A percentile compares a stretch with the other conserved stretches of the same genome.
phyloP scores from a whole-genome alignment of 2,113 vertebrate genomes.

The Myiopsitta monachus region DNA sequence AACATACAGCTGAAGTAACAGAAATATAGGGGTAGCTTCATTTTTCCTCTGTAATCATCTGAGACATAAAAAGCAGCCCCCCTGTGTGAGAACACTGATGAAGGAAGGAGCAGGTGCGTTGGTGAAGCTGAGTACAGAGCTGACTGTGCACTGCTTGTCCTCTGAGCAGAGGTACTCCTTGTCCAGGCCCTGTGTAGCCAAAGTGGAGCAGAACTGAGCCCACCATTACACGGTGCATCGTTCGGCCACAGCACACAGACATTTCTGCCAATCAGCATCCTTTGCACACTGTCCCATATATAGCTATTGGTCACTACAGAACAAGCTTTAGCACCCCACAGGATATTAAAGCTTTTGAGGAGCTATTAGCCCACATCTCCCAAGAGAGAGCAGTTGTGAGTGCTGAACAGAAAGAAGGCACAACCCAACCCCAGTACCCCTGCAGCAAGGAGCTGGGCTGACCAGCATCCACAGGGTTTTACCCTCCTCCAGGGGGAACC shows the following conservation, averaged over 20 bases:
- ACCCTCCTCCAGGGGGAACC: not conserved
- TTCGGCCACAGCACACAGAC: not conserved
- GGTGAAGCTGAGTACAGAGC: not conserved
- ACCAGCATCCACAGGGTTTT: not conserved
- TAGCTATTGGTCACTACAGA: not conserved
- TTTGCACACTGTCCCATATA: not conserved
- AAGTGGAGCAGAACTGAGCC: not conserved
- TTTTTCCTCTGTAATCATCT: not conserved
- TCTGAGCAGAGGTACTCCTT: not conserved
- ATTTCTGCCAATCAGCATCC: not conserved
- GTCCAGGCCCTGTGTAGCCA: rapidly evolving
- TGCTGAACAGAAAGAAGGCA: rapidly evolving
- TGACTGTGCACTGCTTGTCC: not conserved
- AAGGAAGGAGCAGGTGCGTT: not conserved
- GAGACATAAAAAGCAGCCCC: not conserved
- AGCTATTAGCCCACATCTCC: rapidly evolving
- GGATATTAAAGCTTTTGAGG: not conserved
- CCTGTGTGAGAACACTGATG: not conserved
- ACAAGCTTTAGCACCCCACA: not conserved
- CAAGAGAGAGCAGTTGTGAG: not conserved
- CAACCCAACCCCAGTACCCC: not conserved
- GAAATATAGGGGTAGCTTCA: not conserved
- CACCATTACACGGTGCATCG: no score
- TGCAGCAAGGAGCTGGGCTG: not conserved
- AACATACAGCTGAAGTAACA: not conserved